phyloP scores from a whole-genome alignment of 2,888 invertebrate genomes.

The Cantharis rufa region DNA sequence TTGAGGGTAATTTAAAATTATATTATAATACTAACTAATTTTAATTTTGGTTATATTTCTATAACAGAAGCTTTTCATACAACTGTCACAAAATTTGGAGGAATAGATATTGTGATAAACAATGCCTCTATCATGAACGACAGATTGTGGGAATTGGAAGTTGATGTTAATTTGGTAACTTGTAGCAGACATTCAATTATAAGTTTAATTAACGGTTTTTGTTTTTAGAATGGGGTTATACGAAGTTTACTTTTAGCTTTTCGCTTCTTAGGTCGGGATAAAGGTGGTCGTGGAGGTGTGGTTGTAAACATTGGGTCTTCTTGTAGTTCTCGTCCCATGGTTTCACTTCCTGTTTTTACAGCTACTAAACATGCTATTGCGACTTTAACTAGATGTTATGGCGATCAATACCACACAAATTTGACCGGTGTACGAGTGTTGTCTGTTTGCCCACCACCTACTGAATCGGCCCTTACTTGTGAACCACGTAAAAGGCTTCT shows the following conservation, averaged over 20 bases:
- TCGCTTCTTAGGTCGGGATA: constrained; percentile 75
- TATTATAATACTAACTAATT: not conserved
- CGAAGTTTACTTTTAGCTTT: constrained; percentile 75
- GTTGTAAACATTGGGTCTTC: constrained; percentile 79
- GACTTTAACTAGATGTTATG: constrained; percentile 73
- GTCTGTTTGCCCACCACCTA: constrained; percentile 71
- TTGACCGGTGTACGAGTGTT: constrained; percentile 73
- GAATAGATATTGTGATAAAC: constrained; percentile 71
- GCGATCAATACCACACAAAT: constrained; percentile 74
- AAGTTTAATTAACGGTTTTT: not conserved
- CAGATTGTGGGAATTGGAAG: constrained; percentile 51
- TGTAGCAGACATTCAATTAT: not conserved
- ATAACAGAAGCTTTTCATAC: constrained; percentile 73
- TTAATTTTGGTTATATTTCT: constrained; percentile 5
- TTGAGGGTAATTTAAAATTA: constrained; percentile 66
- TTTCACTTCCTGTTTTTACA: constrained; percentile 76
- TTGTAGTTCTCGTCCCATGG: constrained; percentile 69
- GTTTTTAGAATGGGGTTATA: constrained; percentile 72
- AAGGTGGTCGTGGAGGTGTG: constrained; percentile 75
- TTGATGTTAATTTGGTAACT: constrained; percentile 70
- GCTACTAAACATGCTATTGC: constrained; percentile 79
- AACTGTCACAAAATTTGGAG: constrained; percentile 72
- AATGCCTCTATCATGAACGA: constrained; percentile 53
- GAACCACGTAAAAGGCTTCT: constrained; percentile 73
- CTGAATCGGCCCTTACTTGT: constrained; percentile 68